phyloP scores from a whole-genome alignment of 1,140 invertebrate species.

The Antheraea mylitta region DNA sequence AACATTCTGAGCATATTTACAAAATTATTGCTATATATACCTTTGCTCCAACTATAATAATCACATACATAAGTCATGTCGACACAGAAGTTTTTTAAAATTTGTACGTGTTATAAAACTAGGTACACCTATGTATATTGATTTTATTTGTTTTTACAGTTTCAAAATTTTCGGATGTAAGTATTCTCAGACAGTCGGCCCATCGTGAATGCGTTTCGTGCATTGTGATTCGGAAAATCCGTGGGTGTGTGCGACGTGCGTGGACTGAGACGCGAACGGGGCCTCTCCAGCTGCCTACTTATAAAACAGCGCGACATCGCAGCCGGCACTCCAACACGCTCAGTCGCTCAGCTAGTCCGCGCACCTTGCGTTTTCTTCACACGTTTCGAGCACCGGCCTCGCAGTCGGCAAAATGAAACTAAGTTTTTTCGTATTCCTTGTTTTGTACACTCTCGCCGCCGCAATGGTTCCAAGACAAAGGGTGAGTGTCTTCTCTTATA shows the following conservation, averaged over 20 bases:
- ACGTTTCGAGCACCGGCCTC: constrained; percentile 6
- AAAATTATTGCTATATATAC: no score
- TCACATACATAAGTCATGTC: no score
- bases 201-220: background rate
- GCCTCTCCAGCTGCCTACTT: constrained; percentile 36
- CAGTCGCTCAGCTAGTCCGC: constrained; percentile 34
- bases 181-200: no score
- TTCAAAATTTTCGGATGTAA: no score
- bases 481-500: constrained; percentile 34
- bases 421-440: constrained; percentile 29
- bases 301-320: constrained; percentile 34
- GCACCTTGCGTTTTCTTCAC: constrained; percentile 22
- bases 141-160: no score
- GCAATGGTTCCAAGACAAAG: constrained; percentile 41
- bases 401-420: constrained; percentile 35
- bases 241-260: background rate
- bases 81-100: no score
- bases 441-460: constrained; percentile 29
- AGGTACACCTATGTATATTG: no score
- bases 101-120: no score
- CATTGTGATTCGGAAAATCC: background rate
- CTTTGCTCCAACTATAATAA: no score
- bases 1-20: no score
- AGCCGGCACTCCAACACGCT: constrained; percentile 37
- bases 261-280: constrained; percentile 12